Evolutionary conservation across 2,888 invertebrate genomes (phyloP), one percentile per base, ranked within the genome.

Genomic region (Cheilosia impressa): DNA sequence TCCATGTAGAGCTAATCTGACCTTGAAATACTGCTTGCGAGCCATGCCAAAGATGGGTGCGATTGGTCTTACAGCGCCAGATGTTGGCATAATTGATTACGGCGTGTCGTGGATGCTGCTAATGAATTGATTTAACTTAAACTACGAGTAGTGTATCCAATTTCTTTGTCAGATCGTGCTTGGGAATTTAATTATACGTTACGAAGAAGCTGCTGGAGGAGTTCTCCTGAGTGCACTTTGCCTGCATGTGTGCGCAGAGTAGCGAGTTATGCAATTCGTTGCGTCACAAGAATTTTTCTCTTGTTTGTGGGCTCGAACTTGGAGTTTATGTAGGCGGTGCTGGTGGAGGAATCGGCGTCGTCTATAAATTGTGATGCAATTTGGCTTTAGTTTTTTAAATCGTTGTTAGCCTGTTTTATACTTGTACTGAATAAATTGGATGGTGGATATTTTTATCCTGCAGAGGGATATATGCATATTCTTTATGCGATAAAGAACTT

Each of bases 1-100:
- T 60, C 52, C 52, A 52, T 52, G 38, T 63, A 13, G 6, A 43
- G 17, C 13, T 34, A n/a, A 24, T 17, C 9, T 47, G 63, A 65
- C 73, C 63, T 73, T 73, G 73, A 63, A 55, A 55, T 63, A 27
- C 55, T 45, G 31, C 52, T n/a, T 45, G 43, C 13, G 53, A 34
- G n/a, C 22, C 72, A 31, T 62, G 45, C 43, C 31, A 45, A 53
- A 53, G 4, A 45, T 45, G 53, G 53, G 19, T 38, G n/a, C 17
- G n/a, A 60, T 34, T 24, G 15, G 19, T 17, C 6, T 15, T 5
- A 60, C 27, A 17, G 24, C 19, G 38, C 19, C 60, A 71, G 71
- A 52, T 60, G 71, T 41, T 60, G 38, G 15, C 53, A 13, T 43
- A 45, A 53, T 43, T 52, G 52, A 41, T 50, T 53, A 13, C 15